Conservation (phyloP, 1,140 invertebrate species). For the Macrobrachium nipponense region DNA sequence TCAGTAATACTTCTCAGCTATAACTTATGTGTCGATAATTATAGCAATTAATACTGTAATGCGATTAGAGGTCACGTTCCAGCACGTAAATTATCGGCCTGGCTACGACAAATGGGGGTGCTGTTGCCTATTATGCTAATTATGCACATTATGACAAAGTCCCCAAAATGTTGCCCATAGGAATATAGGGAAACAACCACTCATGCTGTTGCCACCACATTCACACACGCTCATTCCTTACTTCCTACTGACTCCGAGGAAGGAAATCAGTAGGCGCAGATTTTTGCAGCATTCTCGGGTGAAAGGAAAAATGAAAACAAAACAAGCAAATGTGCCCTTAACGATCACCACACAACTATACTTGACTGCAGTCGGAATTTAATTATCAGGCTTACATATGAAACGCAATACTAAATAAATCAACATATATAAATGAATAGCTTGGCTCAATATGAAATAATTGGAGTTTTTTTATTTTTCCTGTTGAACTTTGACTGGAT, state of each 20-base stretch:
- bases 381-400: too few relatives aligned
- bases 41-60: constrained; percentile 25
- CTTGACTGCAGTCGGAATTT: background rate
- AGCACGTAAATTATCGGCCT: constrained; percentile 2
- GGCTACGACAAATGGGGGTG: constrained; percentile 3
- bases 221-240: too few relatives aligned
- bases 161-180: too few relatives aligned
- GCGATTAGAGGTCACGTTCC: constrained; percentile 1
- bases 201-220: too few relatives aligned
- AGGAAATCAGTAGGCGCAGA: background rate
- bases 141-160: constrained; percentile 3
- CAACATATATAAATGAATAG: too few relatives aligned
- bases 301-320: background rate
- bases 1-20: background rate
- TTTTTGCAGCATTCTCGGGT: background rate
- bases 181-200: too few relatives aligned
- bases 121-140: constrained; percentile 23
- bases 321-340: background rate
- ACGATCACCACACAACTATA: background rate
- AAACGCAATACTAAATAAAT: too few relatives aligned
- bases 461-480: too few relatives aligned
- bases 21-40: constrained; percentile 25
- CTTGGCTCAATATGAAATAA: too few relatives aligned
- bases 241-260: too few relatives aligned
- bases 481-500: too few relatives aligned